Percentiles rank a stretch among this genome's conserved stretches.
These are phyloP conservation scores for Propithecus coquereli DNA, from an alignment of 2,113 vertebrate species.

Conservation along the genomic window DNA sequence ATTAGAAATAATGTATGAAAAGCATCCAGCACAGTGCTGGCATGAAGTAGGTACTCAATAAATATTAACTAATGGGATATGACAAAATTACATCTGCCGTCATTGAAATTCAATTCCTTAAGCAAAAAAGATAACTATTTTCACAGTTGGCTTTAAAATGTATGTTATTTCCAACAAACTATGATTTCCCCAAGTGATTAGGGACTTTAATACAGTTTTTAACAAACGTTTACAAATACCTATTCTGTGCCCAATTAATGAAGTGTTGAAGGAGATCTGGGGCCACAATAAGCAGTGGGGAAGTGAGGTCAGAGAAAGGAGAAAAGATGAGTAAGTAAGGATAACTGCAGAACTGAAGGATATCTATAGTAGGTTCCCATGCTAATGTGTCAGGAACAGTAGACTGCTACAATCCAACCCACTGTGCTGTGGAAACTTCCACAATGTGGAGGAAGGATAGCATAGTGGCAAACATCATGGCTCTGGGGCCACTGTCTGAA, in stretches of 20 bases:
- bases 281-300: not conserved
- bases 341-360: not conserved
- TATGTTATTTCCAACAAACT: not conserved
- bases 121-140: not conserved
- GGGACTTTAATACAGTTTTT: not conserved
- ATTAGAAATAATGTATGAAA: not conserved
- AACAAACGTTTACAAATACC: not conserved
- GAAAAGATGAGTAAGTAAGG: not conserved
- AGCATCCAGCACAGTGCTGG: not conserved
- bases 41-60: not conserved
- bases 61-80: not conserved
- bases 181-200: not conserved
- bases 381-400: not conserved
- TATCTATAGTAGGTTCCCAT: too few relatives aligned
- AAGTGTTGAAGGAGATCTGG: not conserved
- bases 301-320: not conserved
- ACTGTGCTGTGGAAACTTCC: not conserved
- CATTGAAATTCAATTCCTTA: not conserved
- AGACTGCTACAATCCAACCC: not conserved
- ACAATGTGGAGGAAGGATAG: not conserved
- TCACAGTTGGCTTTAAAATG: not conserved
- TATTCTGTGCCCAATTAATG: not conserved
- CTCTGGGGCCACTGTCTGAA: not conserved
- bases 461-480: rapidly evolving
- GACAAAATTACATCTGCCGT: not conserved